Evolutionary conservation across 2,113 vertebrate species (phyloP), one percentile per base, ranked within the genome.

Genomic region (Aepyceros melampus): DNA sequence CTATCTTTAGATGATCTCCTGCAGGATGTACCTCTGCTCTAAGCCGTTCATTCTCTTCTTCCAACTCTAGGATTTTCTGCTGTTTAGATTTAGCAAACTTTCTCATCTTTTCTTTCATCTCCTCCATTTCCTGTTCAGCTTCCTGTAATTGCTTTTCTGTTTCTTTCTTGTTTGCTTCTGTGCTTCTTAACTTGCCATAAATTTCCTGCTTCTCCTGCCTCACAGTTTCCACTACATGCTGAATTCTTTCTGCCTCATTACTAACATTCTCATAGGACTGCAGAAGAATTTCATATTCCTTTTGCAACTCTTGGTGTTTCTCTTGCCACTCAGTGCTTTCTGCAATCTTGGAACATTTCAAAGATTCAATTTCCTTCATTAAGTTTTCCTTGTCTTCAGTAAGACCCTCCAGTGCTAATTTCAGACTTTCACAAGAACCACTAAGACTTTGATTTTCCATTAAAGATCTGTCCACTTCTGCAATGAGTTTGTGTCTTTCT

Each of bases 31-130:
- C 13, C 55, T 99, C 99, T 33, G 95, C 94, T 97, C 98, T 98
- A 83, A 99, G 99, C 74, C 97, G 99, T 89, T 99, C 99, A 33
- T 99, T 99, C 97, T 99, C 99, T 95, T 99, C 99, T 97, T 99
- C 99, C 1, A 99, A 97, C 58, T 99, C 99, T 94, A 99, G 88
- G 89, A 99, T 99, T 97, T 99, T 99, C 95, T 99, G 99, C 97
- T 99, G 99, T 98, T 99, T 99, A 23, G 99, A 99, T 98, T 99
- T 99, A 56, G 99, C 99, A 98, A 99, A 99, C 98, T 99, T 99
- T 91, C 99, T 99, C 99, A 99, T 99, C 97, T 99, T 99, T 97
- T 99, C 99, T 95, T 99, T 99, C 97, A 99, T 99, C 21, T 97
- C 97, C 33, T 99, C 99, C 74, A 99, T 99, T 95, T 99, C 99